Base-by-base conservation (phyloP, 1,140 invertebrate species). In the Dreissena rostriformis region DNA sequence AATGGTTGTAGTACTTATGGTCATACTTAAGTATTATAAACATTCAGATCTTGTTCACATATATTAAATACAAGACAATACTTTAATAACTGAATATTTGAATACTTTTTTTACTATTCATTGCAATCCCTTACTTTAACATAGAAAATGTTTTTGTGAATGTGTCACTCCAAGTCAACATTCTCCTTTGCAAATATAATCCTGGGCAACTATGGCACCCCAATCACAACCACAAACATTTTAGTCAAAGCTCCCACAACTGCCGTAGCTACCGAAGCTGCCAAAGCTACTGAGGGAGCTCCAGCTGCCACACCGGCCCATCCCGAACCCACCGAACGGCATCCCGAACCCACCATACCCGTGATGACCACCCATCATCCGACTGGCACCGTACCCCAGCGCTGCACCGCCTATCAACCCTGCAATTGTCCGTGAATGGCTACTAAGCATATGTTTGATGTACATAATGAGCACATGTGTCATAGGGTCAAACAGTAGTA, bases 271-370 rank as follows among this genome's bases (percentile, higher is more conserved):
- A 10, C 90, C 87, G 73, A 28, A 82, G 70, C 88, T 89, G 2
- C 89, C 88, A 85, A 82, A 89, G 79, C 85, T 86, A 67, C 88
- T 88, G 29, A 91, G 72, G 5, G 90, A 91, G 29, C 90, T 91
- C 90, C 90, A 91, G 53, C 89, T 90, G 1, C 90, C 90, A 82
- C 86, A 86, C 10, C 86, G 75, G 10, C 89, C 89, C 67, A 83
- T 75, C 12, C 89, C 89, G 26, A 83, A 82, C 24, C 71, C 39
- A 29, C 74, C 67, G 76, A 83, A 74, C 49, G 78, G 29, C 71
- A 84, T 52, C 82, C 82, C 49, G 53, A 83, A 29, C 19, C 85
- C 77, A 67, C 24, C 24, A 17, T 22, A 14, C 19, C 22, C 22
- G 39, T 39, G 39, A 17, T 39, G 39, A 17, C 84, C 87, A 22